Evolutionary conservation across 2,113 vertebrate genomes (phyloP), one percentile per base, ranked within the genome.

Genomic region (Xenus cinereus): DNA sequence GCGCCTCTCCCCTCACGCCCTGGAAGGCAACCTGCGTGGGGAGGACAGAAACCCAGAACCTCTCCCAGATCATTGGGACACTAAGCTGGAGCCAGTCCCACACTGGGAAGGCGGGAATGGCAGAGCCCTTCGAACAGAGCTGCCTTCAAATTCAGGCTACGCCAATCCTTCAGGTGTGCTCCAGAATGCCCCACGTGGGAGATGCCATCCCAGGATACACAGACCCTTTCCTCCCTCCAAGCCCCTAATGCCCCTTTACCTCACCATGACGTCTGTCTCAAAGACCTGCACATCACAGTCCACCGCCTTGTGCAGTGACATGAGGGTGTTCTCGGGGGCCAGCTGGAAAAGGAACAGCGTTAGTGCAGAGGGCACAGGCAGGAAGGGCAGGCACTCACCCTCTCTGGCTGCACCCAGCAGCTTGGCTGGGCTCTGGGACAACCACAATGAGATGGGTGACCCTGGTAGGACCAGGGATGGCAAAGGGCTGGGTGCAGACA

Each of bases 251-350:
- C n/a, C 45, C 48, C 39, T 80, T 95, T 98, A 99, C 99, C 99
- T 99, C 97, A 99, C 82, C 98, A 98, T 98, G 87, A 99, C 98
- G 20, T 99, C 99, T 0, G 99, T 99, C 98, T 99, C 99, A 56
- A 99, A 99, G 64, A 98, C 98, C 14, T 83, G 60, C 75, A 99
- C 98, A 19, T 97, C 97, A 64, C 99, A 99, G 43, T 92, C 78
- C 9, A 98, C 74, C 0, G 98, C 99, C 85, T 98, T 98, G 33
- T 45, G 66, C 91, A 99, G 98, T 1, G 99, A 99, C 99, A 99
- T 99, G 95, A 99, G 96, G 41, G 99, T 99, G 97, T 99, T 99
- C 96, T 99, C 99, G 0, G 99, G 99, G 33, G 99, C 99, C 96
- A 99, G 93, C 99, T 99, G 97, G 80, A 97, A 95, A 69, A 84